phyloP scores from a whole-genome alignment of 2,113 vertebrate species.

The Pithys albifrons region DNA sequence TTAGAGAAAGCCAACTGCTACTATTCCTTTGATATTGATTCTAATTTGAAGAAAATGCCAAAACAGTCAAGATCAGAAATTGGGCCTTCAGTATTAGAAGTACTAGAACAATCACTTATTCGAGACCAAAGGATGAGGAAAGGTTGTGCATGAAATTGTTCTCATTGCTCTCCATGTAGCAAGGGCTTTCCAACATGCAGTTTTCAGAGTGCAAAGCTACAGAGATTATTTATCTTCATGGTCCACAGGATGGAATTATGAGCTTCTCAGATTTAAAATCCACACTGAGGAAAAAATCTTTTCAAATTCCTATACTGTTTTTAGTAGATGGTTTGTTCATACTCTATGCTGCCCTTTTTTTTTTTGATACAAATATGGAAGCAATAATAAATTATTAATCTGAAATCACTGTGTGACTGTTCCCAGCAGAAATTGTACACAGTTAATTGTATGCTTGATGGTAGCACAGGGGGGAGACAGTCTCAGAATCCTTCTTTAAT shows the following conservation, averaged over 20 bases:
- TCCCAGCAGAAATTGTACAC: conserved; percentile 78
- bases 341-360: not conserved
- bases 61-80: not conserved
- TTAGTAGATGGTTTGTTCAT: not conserved
- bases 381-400: conserved; percentile 81
- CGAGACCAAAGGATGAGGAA: not conserved
- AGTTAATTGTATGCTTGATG: conserved; percentile 82
- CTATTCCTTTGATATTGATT: not conserved
- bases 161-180: not conserved
- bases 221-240: not conserved
- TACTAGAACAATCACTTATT: not conserved
- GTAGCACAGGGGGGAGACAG: conserved; percentile 78
- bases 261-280: not conserved
- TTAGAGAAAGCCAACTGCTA: not conserved
- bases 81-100: not conserved
- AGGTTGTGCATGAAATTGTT: not conserved
- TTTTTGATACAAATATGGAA: conserved; percentile 50
- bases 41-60: conserved; percentile 6
- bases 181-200: not conserved
- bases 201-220: not conserved
- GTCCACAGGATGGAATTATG: not conserved
- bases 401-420: conserved; percentile 74
- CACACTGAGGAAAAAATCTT: not conserved
- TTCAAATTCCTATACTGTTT: not conserved
- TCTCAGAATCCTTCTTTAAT: conserved; percentile 84